Base-by-base conservation (phyloP, 2,113 vertebrate genomes). In the Colistium nudipinnis region DNA sequence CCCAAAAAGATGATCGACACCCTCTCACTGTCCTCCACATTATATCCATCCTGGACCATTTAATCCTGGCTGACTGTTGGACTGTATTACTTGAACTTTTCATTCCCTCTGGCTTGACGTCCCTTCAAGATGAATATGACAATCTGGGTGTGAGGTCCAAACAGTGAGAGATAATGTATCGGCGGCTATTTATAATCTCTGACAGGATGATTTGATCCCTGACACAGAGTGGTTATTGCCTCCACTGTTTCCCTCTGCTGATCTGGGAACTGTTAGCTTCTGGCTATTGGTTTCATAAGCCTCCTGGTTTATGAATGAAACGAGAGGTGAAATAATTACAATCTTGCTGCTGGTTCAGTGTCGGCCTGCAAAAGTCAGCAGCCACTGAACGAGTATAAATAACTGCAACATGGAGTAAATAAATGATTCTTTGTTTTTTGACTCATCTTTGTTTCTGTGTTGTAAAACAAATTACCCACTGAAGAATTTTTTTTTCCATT, bases 41-140 rank as follows among this genome's bases (percentile, higher is more conserved):
- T 9, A 33, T 33, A 33, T 33, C 31, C 31, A 33, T 5, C 57
- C n/a, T n/a, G n/a, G n/a, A n/a, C n/a, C n/a, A n/a, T n/a, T n/a
- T n/a, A n/a, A 62, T 27, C 24, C 6, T n/a, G n/a, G n/a, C 27
- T 22, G 19, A 47, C 11, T 44, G 41, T 56, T 20, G 8, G 27
- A 44, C 35, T 41, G 24, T 22, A 56, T 45, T 4, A 39, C 2
- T 48, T n/a, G n/a, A n/a, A n/a, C 9, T 27, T 47, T 30, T 16
- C 22, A 49, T 33, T 9, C 31, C 9, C 24, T 48, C 11, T 22
- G 27, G 17, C 33, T 20, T 27, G 13, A 62, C 48, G 68, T 63
- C 36, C 44, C 16, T 35, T 71, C 13, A 66, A 60, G 45, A 67
- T 53, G 7, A 57, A 62, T 45, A 31, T 52, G 14, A 39, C 17